These are phyloP conservation scores for Oreonectes daqikongensis DNA, from an alignment of 2,797 vertebrate genomes.

Conservation along the genomic window DNA sequence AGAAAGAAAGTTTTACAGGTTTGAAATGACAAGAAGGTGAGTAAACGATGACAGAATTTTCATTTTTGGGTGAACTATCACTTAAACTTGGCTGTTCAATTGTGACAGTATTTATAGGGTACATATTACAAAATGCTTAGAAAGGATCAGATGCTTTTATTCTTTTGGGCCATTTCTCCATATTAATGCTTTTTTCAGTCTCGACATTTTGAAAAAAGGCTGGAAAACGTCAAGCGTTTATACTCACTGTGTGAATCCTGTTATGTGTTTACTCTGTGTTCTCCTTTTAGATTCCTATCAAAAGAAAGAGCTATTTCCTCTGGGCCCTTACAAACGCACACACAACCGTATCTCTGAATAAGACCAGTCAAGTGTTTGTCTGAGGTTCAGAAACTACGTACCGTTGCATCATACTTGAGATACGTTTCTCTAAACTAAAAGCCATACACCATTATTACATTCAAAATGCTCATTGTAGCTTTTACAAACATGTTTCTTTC, in stretches of 20 bases:
- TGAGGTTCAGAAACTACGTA: slow-evolving; percentile 22
- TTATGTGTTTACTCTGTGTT: slow-evolving; percentile 51
- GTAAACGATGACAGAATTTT: too few relatives aligned
- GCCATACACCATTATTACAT: not conserved
- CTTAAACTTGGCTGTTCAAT: slow-evolving; percentile 1
- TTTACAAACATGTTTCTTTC: not conserved
- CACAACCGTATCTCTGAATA: slow-evolving; percentile 7
- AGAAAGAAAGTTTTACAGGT: too few relatives aligned
- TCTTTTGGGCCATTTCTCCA: slow-evolving; percentile 13
- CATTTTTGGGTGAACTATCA: too few relatives aligned
- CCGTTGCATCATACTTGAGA: slow-evolving; percentile 20
- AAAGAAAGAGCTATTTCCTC: slow-evolving; percentile 48
- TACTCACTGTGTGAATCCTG: slow-evolving; percentile 38
- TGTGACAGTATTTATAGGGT: not conserved
- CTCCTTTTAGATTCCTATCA: slow-evolving; percentile 50
- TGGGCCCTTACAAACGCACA: slow-evolving; percentile 23
- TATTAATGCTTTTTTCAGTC: not conserved
- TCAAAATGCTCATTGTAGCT: not conserved
- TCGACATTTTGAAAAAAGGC: slow-evolving; percentile 38
- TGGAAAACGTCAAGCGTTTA: slow-evolving; percentile 30
- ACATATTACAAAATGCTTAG: slow-evolving; percentile 4
- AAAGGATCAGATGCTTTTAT: not conserved
- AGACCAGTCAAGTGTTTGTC: slow-evolving; percentile 27
- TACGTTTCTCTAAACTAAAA: slow-evolving; percentile 4
- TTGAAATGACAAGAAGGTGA: too few relatives aligned